These are phyloP conservation scores for Limosa lapponica DNA, from an alignment of 2,797 vertebrate species.

Conservation along the genomic window DNA sequence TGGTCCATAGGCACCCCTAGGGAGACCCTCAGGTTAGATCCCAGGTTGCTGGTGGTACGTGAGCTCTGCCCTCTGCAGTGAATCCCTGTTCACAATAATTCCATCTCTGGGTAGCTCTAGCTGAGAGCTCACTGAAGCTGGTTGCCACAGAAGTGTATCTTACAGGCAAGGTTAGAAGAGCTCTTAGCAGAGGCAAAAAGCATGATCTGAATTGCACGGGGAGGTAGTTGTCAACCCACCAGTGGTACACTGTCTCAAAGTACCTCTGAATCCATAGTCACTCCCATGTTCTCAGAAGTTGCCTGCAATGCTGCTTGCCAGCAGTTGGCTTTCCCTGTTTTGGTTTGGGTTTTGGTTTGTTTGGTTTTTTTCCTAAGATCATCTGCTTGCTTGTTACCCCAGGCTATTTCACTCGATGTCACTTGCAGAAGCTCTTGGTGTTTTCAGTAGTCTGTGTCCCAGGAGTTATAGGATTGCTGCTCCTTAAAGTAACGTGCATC, in stretches of 20 bases:
- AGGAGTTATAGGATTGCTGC: background rate
- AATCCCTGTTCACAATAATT: background rate
- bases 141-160: background rate
- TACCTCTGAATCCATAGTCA: background rate
- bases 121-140: background rate
- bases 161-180: background rate
- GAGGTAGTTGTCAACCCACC: background rate
- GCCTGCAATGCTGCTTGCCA: background rate
- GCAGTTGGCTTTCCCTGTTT: background rate
- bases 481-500: background rate
- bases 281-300: background rate
- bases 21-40: background rate
- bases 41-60: background rate
- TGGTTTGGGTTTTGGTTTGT: background rate
- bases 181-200: background rate
- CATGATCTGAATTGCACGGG: background rate
- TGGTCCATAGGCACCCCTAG: background rate
- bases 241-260: background rate
- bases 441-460: background rate
- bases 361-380: background rate
- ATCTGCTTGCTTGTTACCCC: background rate
- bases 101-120: background rate
- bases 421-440: background rate
- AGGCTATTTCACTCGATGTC: background rate
- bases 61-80: background rate